Evolutionary conservation across 2,888 invertebrate genomes (phyloP).

Genomic region (Andrena camellia): DNA sequence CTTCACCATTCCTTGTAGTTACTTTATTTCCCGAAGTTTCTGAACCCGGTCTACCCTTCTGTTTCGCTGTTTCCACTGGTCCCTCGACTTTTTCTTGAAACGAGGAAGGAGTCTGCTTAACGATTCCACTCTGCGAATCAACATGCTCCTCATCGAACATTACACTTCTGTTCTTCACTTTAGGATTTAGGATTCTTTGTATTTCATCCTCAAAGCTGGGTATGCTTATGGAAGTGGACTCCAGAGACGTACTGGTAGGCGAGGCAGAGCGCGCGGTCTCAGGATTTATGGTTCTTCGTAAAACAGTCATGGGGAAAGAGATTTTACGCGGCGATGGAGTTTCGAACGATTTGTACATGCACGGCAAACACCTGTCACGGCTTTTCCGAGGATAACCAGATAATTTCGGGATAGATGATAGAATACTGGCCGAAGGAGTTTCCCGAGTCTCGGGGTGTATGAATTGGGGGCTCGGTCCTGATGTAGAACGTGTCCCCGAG

Average conservation of each 20-base stretch:
- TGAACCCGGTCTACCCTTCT: slow-evolving; percentile 2
- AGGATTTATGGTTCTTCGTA: slow-evolving; percentile 11
- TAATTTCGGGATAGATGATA: slow-evolving; percentile 74
- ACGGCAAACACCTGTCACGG: slow-evolving; percentile 80
- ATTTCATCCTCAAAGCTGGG: slow-evolving; percentile 26
- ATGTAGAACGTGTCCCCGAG: slow-evolving; percentile 69
- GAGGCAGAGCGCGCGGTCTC: background rate
- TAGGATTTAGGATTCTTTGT: background rate
- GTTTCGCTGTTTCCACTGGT: background rate
- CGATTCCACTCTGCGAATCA: background rate
- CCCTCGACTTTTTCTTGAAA: background rate
- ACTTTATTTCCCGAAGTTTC: background rate
- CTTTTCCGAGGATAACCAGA: slow-evolving; percentile 75
- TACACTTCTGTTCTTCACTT: slow-evolving; percentile 21
- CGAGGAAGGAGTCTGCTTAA: no score
- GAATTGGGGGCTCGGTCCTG: slow-evolving; percentile 62
- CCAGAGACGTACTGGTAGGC: background rate
- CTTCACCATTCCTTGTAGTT: slow-evolving; percentile 12
- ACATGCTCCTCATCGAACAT: slow-evolving; percentile 17
- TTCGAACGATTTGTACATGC: slow-evolving; percentile 74
- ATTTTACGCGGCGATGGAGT: background rate
- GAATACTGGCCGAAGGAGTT: slow-evolving; percentile 27
- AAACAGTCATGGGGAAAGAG: slow-evolving; percentile 38
- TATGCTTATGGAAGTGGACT: slow-evolving; percentile 49
- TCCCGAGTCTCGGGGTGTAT: slow-evolving; percentile 28